phyloP scores from a whole-genome alignment of 2,797 vertebrate genomes.

The Trematomus bernacchii region DNA sequence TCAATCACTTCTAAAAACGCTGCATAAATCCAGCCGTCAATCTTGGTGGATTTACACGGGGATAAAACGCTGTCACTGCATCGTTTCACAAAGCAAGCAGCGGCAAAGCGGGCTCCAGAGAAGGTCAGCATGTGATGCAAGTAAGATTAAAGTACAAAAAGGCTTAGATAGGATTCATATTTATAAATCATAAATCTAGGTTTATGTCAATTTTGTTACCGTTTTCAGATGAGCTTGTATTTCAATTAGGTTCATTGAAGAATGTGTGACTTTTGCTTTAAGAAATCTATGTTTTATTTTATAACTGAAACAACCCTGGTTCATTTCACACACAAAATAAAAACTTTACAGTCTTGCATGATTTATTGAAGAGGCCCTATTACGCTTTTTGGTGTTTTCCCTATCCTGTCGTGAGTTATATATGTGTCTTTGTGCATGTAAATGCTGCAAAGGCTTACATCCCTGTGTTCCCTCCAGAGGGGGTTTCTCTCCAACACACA shows the following conservation, averaged over 20 bases:
- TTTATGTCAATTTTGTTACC: neutral
- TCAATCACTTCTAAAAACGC: neutral
- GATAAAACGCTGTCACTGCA: neutral
- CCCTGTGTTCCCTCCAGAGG: no score
- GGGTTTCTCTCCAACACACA: no score
- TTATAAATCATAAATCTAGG: neutral
- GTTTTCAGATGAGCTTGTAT: neutral
- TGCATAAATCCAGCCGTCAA: accelerated
- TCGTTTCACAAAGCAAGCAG: no score
- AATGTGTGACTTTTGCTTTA: neutral
- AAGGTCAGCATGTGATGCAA: neutral
- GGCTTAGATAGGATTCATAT: no score
- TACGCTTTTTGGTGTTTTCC: no score
- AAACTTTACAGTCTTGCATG: neutral
- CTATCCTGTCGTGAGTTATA: no score
- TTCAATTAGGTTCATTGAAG: neutral
- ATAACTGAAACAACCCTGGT: no score
- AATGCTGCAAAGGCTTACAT: no score
- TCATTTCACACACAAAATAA: no score
- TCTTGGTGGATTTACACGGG: neutral
- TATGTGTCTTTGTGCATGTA: no score
- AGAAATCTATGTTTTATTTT: neutral
- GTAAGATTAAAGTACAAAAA: neutral
- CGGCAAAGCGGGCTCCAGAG: neutral
- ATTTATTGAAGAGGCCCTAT: no score